Evolutionary conservation across 1,140 invertebrate genomes (phyloP).

Genomic region (Cotesia vestalis): DNA sequence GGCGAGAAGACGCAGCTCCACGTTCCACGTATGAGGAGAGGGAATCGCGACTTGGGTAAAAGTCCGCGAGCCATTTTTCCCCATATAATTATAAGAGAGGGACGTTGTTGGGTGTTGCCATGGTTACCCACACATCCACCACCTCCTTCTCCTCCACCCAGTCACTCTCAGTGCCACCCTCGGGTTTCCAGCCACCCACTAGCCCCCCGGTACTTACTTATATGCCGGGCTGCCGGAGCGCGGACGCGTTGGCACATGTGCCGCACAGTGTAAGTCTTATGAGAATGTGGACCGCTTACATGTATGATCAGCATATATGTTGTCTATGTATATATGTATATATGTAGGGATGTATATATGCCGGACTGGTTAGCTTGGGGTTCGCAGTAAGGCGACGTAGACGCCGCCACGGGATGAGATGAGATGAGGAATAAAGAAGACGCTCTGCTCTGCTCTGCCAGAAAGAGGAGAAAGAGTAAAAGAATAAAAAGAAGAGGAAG

Average conservation of each 20-base stretch:
- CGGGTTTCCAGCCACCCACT: constrained; percentile 43
- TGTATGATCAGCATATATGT: constrained; percentile 10
- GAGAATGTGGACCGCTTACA: constrained; percentile 26
- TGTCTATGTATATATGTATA: constrained; percentile 18
- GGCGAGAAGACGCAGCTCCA: constrained; percentile 10
- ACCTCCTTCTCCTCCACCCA: constrained; percentile 29
- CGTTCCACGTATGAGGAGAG: constrained; percentile 7
- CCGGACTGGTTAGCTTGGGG: constrained; percentile 25
- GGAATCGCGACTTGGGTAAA: constrained; percentile 42
- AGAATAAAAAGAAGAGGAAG: neutral
- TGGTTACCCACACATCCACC: constrained; percentile 50
- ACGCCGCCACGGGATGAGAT: neutral
- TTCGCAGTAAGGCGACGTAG: constrained; percentile 17
- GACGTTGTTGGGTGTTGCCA: constrained; percentile 58
- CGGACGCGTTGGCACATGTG: constrained; percentile 39
- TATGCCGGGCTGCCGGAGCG: constrained; percentile 33
- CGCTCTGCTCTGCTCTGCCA: too few species aligned
- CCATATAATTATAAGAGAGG: constrained; percentile 61
- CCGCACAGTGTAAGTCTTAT: constrained; percentile 34
- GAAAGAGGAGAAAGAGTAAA: neutral
- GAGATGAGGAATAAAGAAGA: too few species aligned
- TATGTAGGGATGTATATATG: constrained; percentile 1
- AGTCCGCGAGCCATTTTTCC: constrained; percentile 57
- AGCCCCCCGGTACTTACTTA: constrained; percentile 34
- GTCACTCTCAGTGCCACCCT: constrained; percentile 33